Evolutionary conservation across 2,113 vertebrate species (phyloP).

Genomic region (Dasyprocta punctata): DNA sequence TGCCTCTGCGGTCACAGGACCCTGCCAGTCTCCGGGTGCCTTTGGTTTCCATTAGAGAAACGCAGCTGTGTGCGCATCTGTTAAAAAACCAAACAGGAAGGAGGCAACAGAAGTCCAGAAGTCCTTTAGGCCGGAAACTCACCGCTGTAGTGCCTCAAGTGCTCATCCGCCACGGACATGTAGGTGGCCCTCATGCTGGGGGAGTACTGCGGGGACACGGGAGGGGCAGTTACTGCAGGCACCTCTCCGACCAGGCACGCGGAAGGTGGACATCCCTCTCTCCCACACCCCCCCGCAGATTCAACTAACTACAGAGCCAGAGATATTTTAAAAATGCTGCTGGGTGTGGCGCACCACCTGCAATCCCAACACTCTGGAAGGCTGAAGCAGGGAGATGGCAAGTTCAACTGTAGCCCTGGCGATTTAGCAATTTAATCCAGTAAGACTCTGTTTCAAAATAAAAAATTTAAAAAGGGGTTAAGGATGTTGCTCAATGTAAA

Average conservation of each 20-base stretch:
- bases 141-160: constrained; percentile 88
- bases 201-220: constrained; percentile 90
- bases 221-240: constrained; percentile 48
- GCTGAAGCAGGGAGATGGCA: not conserved
- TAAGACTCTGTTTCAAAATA: not conserved
- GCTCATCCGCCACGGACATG: constrained; percentile 95
- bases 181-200: constrained; percentile 98
- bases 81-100: not conserved
- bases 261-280: accelerated
- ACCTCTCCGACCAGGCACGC: accelerated
- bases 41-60: constrained; percentile 65
- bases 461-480: not conserved
- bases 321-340: not conserved
- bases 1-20: no score
- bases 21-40: not conserved
- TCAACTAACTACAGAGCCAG: not conserved
- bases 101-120: not conserved
- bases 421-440: not conserved
- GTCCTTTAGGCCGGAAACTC: constrained; percentile 90
- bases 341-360: not conserved
- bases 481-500: not conserved
- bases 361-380: not conserved
- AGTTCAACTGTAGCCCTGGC: not conserved
- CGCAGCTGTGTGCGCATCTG: not conserved
- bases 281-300: not conserved